Base-by-base conservation (phyloP, 2,888 invertebrate genomes). In the Epistrophella euchroma region DNA sequence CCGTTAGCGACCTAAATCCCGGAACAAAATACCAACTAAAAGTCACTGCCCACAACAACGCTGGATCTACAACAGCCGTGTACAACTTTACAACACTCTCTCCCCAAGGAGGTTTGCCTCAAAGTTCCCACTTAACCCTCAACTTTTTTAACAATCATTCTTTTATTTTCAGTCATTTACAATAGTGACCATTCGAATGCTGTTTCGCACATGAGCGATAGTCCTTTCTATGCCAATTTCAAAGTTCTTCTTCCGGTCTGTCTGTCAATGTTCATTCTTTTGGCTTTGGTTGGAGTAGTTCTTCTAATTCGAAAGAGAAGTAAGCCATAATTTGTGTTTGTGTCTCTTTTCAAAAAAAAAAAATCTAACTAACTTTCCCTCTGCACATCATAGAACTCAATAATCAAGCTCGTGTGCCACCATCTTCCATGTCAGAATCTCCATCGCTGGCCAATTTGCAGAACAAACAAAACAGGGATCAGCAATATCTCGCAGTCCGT, bases 1-100 rank as follows among this genome's bases (percentile, higher is more conserved):
- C 96, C 88, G 95, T 97, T 76, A 94, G 95, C 43, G 96, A 97
- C 70, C 93, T 97, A 37, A 94, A 95, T 83, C 96, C 97, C 0
- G 96, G 96, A 55, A 95, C 96, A 0, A 95, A 95, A 89, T 96
- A 96, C 91, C 95, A 95, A 79, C 93, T 96, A 9, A 94, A 95
- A 87, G 95, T 96, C 84, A 96, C 95, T 1, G 97, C 97, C 0
- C 96, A 96, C 91, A 97, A 97, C 92, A 97, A 97, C 91, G 97
- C 97, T 0, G 97, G 97, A 0, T 96, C 96, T 86, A 96, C 96
- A 1, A 94, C 95, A 60, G 97, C 97, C 0, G 93, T 96, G 13
- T 97, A 97, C 91, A 97, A 97, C 93, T 96, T 97, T 91, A 96
- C 97, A 35, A 97, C 97, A 2, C 94, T 97, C 85, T 96, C 96